These are phyloP conservation scores for Drosophila histrio DNA, from an alignment of 2,888 invertebrate genomes.

Conservation along the genomic window DNA sequence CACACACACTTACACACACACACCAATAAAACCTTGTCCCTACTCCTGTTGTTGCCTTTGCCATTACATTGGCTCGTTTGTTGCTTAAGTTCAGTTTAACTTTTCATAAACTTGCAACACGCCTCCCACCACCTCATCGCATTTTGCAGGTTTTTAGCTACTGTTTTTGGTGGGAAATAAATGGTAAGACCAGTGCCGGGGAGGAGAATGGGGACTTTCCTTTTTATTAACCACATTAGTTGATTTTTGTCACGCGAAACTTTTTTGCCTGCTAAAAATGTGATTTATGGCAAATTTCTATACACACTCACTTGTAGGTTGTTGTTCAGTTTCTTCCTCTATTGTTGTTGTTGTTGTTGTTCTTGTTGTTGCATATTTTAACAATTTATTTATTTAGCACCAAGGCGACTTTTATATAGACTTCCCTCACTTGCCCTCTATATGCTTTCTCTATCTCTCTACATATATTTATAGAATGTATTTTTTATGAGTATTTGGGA, in stretches of 20 bases:
- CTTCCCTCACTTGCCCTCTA: neutral
- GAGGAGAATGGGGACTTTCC: slow-evolving; percentile 6
- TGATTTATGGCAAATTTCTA: slow-evolving; percentile 73
- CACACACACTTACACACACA: neutral
- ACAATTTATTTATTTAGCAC: slow-evolving; percentile 73
- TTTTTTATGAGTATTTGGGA: slow-evolving; percentile 29
- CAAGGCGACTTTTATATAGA: slow-evolving; percentile 24
- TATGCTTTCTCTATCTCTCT: neutral
- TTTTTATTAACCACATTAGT: slow-evolving; percentile 78
- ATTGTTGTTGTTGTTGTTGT: slow-evolving; percentile 7
- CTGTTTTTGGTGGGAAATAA: slow-evolving; percentile 18
- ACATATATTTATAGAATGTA: slow-evolving; percentile 17
- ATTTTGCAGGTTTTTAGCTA: slow-evolving; percentile 46
- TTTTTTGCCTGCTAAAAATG: slow-evolving; percentile 53
- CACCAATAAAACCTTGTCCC: neutral
- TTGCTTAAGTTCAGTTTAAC: slow-evolving; percentile 78
- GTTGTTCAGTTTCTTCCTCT: no score
- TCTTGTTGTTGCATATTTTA: slow-evolving; percentile 59
- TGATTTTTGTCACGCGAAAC: slow-evolving; percentile 81
- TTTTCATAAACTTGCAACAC: slow-evolving; percentile 75
- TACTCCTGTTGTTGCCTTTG: neutral
- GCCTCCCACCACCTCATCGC: slow-evolving; percentile 25
- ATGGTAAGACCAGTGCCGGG: neutral
- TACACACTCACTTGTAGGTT: slow-evolving; percentile 55
- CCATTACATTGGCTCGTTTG: slow-evolving; percentile 50